phyloP scores from a whole-genome alignment of 2,113 vertebrate species.

The Papio anubis region DNA sequence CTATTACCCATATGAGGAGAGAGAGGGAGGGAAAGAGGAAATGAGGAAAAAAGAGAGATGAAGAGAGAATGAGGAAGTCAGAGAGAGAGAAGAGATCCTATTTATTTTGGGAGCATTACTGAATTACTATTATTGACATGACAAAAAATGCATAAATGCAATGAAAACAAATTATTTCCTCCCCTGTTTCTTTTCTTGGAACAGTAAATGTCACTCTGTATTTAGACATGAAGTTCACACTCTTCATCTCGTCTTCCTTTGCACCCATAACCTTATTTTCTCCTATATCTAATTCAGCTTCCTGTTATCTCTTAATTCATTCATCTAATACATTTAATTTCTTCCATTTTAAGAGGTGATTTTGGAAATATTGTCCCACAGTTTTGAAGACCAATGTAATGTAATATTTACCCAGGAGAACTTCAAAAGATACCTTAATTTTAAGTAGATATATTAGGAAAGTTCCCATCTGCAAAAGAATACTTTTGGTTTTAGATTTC shows the following conservation, averaged over 20 bases:
- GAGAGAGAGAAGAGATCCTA: neutral
- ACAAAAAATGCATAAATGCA: neutral
- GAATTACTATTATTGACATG: neutral
- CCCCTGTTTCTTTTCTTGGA: neutral
- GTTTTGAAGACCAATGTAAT: neutral
- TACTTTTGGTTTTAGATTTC: neutral
- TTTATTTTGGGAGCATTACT: neutral
- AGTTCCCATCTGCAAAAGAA: neutral
- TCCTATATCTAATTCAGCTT: neutral
- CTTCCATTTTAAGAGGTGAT: constrained; percentile 9
- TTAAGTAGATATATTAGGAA: neutral
- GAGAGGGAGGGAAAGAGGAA: fast-evolving
- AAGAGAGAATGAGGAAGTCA: neutral
- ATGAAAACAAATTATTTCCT: neutral
- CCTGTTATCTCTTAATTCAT: neutral
- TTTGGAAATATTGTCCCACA: constrained; percentile 19
- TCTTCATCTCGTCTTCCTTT: neutral
- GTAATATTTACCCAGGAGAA: neutral
- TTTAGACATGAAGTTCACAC: neutral
- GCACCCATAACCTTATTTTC: neutral
- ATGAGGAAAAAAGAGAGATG: fast-evolving
- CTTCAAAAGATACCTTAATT: constrained; percentile 38
- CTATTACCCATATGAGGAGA: neutral
- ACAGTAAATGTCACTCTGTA: neutral
- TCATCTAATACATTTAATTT: neutral